Evolutionary conservation across 1,140 invertebrate species (phyloP), one percentile per base, ranked within the genome.

Genomic region (Neodiprion virginianus): DNA sequence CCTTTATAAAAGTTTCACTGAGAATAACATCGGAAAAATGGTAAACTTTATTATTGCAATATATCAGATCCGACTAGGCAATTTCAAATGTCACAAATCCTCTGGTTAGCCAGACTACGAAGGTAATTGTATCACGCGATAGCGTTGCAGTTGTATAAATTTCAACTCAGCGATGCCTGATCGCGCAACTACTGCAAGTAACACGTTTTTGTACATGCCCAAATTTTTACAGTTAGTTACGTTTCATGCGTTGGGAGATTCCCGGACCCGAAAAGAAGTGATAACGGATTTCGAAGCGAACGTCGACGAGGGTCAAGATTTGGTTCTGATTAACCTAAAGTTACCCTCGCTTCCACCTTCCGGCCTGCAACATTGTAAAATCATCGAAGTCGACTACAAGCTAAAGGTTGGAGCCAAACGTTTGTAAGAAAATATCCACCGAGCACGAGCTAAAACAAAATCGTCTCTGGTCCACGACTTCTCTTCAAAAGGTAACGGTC

Each of bases 301-400:
- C 21, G 47, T 72, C 23, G 48, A n/a, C 61, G n/a, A 68, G 23
- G 74, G 50, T 48, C 48, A 65, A n/a, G 49, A 14, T 8, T 21
- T 23, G 47, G 48, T 21, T 66, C 48, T 49, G 14, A 74, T n/a
- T 10, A 74, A 14, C 67, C 53, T 77, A 17, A 50, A 53, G 9
- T 48, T 77, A 48, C 76, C 76, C 40, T 72, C 76, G 12, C 53
- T 77, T 40, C 76, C 76, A 21, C 76, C 76, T 28, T 77, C 76
- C 40, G 76, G 73, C 28, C 49, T 77, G 9, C 68, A 48, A 12
- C 67, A 73, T 66, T 76, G 76, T 74, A 76, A 65, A n/a, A 75
- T 76, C 48, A 77, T 77, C 47, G 76, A 77, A 23, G 40, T 77
- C 17, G 40, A 49, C 48, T 77, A 77, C 67, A 71, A 73, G 21